Evolutionary conservation across 2,888 invertebrate genomes (phyloP).

Genomic region (Troides helena): DNA sequence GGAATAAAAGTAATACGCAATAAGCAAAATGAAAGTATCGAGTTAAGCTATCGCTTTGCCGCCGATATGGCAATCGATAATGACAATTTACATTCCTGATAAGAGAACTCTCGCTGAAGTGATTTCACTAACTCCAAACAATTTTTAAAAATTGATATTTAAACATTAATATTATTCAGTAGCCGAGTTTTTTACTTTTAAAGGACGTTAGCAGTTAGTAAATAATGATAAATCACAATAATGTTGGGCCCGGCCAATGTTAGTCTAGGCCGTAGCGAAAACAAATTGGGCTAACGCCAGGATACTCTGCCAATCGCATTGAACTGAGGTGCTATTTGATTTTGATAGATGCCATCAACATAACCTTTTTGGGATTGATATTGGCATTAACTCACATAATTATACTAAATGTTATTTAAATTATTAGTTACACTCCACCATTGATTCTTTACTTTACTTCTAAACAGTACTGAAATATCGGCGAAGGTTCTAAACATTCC

Average conservation of each 20-base stretch:
- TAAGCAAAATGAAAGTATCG: constrained; percentile 40
- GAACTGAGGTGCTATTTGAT: constrained; percentile 56
- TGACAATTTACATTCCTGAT: constrained; percentile 57
- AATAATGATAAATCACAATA: constrained; percentile 53
- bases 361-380: constrained; percentile 42
- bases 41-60: constrained; percentile 49
- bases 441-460: background rate
- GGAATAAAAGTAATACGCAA: constrained; percentile 18
- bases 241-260: constrained; percentile 43
- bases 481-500: background rate
- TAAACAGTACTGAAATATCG: background rate
- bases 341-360: constrained; percentile 50
- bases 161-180: constrained; percentile 32
- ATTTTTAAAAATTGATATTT: constrained; percentile 11
- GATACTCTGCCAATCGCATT: constrained; percentile 58
- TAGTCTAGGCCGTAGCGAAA: constrained; percentile 50
- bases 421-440: constrained; percentile 36
- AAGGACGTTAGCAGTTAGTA: constrained; percentile 39
- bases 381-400: constrained; percentile 30
- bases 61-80: constrained; percentile 63
- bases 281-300: constrained; percentile 67
- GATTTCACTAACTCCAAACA: constrained; percentile 21
- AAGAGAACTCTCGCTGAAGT: constrained; percentile 45
- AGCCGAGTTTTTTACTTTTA: constrained; percentile 43
- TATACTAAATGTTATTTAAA: constrained; percentile 30